Evolutionary conservation across 1,140 invertebrate genomes (phyloP).

Genomic region (Heterodera schachtii): DNA sequence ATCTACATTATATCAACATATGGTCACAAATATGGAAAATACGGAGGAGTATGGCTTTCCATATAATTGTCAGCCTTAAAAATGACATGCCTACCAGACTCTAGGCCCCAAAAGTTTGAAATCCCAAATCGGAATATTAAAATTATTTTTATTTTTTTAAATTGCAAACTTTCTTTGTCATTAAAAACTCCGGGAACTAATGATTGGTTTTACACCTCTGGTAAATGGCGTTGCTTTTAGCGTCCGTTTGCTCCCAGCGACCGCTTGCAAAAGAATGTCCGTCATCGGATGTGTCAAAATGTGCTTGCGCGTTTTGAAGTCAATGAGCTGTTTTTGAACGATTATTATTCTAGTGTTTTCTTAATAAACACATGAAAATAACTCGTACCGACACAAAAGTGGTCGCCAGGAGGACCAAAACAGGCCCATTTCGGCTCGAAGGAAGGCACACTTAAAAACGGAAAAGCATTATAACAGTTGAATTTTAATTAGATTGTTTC

Average conservation of each 20-base stretch:
- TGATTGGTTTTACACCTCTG: background rate
- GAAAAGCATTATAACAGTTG: background rate
- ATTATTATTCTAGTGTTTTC: too few relatives aligned
- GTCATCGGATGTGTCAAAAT: slow-evolving; percentile 14
- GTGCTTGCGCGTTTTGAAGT: slow-evolving; percentile 23
- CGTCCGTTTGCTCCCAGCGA: background rate
- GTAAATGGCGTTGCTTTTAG: slow-evolving; percentile 20
- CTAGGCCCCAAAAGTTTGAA: too few relatives aligned
- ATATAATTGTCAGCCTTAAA: too few relatives aligned
- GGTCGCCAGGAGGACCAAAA: slow-evolving; percentile 13
- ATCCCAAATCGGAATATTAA: background rate
- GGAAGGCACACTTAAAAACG: slow-evolving; percentile 13
- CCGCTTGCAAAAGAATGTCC: background rate
- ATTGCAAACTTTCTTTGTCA: background rate
- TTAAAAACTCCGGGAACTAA: too few relatives aligned
- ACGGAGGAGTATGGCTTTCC: too few relatives aligned
- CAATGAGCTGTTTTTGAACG: slow-evolving; percentile 4
- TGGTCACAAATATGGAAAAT: too few relatives aligned
- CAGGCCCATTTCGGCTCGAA: slow-evolving; percentile 2
- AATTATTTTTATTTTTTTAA: background rate
- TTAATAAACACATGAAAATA: background rate
- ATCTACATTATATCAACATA: too few relatives aligned
- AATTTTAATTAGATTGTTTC: too few relatives aligned
- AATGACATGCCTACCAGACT: too few relatives aligned
- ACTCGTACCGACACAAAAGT: slow-evolving; percentile 23